Conservation (phyloP, 2,888 invertebrate species). For the Cyaniris semiargus region DNA sequence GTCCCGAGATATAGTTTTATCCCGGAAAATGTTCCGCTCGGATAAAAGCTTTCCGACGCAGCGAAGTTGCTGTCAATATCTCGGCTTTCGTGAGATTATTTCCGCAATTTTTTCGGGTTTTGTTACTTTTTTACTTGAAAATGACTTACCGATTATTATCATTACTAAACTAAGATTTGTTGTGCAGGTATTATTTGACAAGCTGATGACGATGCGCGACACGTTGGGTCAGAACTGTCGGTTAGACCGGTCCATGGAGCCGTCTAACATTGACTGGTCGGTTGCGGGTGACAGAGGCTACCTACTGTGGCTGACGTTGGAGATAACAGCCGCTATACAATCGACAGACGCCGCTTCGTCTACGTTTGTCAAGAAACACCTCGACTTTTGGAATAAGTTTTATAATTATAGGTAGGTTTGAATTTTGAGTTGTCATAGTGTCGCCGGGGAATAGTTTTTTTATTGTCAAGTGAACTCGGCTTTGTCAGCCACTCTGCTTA, state of each 20-base stretch:
- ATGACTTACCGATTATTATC: too few species aligned
- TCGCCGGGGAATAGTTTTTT: background rate
- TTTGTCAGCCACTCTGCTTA: too few species aligned
- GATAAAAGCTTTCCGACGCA: too few species aligned
- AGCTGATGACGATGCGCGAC: conserved; percentile 87
- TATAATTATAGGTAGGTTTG: conserved; percentile 84
- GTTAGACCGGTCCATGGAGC: conserved; percentile 84
- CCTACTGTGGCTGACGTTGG: conserved; percentile 86
- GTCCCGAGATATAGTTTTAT: too few species aligned
- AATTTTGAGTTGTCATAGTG: background rate
- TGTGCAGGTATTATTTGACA: conserved; percentile 85
- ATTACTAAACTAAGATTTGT: background rate
- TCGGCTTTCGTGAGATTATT: too few species aligned
- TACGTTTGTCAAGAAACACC: conserved; percentile 87
- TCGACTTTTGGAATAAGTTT: conserved; percentile 88
- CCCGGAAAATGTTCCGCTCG: too few species aligned
- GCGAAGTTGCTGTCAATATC: too few species aligned
- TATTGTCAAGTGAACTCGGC: background rate
- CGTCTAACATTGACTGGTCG: conserved; percentile 84
- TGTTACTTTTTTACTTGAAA: too few species aligned
- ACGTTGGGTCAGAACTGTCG: conserved; percentile 76
- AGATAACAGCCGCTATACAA: conserved; percentile 86
- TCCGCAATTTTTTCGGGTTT: too few species aligned
- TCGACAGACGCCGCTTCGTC: conserved; percentile 83
- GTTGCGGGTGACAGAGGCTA: conserved; percentile 89